phyloP scores from a whole-genome alignment of 37 sponge, comb jelly and placozoan species.

The Axinella damicornis region DNA sequence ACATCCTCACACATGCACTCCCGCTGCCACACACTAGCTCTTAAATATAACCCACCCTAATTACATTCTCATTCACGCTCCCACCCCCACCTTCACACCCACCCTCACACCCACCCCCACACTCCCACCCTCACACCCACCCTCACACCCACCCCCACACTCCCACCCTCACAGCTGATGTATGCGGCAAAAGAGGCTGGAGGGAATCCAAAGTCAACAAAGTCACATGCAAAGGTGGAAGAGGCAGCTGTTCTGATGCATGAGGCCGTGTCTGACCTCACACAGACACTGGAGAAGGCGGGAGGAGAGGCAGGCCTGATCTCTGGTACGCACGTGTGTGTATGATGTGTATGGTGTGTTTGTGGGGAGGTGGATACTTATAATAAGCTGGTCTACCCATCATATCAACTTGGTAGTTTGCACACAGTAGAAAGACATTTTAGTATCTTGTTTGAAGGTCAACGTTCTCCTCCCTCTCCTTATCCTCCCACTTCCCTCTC shows the following conservation, averaged over 20 bases:
- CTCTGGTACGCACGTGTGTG: constrained; percentile 48
- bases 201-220: constrained; percentile 80
- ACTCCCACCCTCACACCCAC: not conserved
- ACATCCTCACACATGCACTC: too few relatives aligned
- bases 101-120: too few relatives aligned
- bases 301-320: constrained; percentile 74
- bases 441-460: too few relatives aligned
- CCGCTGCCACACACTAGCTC: too few relatives aligned
- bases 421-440: too few relatives aligned
- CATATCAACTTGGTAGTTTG: not conserved
- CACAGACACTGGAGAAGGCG: constrained; percentile 73
- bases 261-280: constrained; percentile 78
- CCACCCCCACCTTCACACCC: too few relatives aligned
- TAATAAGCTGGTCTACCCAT: not conserved
- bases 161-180: constrained; percentile 79
- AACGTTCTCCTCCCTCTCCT: too few relatives aligned
- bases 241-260: constrained; percentile 67
- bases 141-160: not conserved
- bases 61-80: too few relatives aligned
- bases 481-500: too few relatives aligned
- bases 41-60: too few relatives aligned
- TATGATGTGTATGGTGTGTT: too few relatives aligned
- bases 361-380: not conserved
- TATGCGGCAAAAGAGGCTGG: constrained; percentile 88
- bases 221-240: constrained; percentile 63